Base-by-base conservation (phyloP, 2,888 invertebrate species). In the Glomeris marginata region DNA sequence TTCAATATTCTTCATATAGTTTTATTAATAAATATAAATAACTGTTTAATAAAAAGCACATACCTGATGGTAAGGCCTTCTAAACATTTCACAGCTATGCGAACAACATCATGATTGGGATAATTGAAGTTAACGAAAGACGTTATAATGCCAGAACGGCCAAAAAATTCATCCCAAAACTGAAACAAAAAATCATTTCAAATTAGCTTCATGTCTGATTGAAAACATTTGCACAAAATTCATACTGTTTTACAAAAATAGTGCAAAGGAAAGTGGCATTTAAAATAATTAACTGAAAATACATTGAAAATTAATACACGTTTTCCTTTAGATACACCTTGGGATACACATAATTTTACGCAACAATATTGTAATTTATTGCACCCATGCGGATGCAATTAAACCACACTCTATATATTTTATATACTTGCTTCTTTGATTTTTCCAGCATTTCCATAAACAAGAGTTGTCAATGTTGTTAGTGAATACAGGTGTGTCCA, bases 101-200 rank as follows among this genome's bases (percentile, higher is more conserved):
- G 36, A 1, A 21, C 16, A 1, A 37, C 22, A 16, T 49, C 49
- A 13, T 10, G 13, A 13, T 18, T 18, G 4, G 5, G 21, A 4
- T 16, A 21, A 10, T 16, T 10, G 20, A 20, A 20, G 20, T 20
- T 35, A 16, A 15, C 37, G 13, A 22, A n/a, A 10, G 11, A 36
- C 16, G 13, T 10, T 18, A 49, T 28, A 16, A 49, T 21, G 2
- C 49, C 49, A n/a, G 43, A 18, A 13, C 13, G 2, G 1, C 49
- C 49, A 1, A 49, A 34, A 16, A 49, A 37, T 18, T 37, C 35
- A 2, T 49, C 49, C 49, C 44, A 49, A 45, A 45, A 45, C 49
- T 49, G 15, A n/a, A 15, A 2, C 33, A 45, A 33, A 36, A 6
- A 37, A 37, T n/a, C 3, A 16, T 18, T 28, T 41, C 20, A 20